A percentile compares a stretch with the other conserved stretches of the same genome.
phyloP scores from a whole-genome alignment of 1,140 invertebrate species.

The Drosophila pectinifera region DNA sequence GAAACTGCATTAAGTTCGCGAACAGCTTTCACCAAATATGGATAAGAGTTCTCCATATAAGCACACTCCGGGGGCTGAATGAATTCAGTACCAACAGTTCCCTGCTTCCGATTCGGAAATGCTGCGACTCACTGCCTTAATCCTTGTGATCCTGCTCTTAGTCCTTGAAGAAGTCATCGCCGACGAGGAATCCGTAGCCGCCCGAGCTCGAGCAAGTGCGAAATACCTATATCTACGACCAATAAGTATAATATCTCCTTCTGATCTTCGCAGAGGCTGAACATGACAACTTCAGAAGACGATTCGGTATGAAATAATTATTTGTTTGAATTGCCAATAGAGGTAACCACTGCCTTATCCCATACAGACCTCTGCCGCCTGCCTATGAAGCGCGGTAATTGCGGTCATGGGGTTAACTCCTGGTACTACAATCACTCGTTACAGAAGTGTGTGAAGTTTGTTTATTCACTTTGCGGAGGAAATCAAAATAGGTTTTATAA shows the following conservation, averaged over 20 bases:
- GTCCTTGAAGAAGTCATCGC: not conserved
- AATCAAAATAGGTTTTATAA: slow-evolving; percentile 11
- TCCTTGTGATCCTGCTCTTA: not conserved
- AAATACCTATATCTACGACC: too few species aligned
- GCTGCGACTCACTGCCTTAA: not conserved
- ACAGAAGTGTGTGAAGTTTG: not conserved
- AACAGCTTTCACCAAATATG: not conserved
- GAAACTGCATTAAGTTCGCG: too few species aligned
- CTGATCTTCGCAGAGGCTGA: not conserved
- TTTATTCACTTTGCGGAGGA: not conserved
- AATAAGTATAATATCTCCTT: not conserved
- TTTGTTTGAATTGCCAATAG: not conserved
- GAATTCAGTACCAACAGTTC: slow-evolving; percentile 1
- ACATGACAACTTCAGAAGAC: accelerated
- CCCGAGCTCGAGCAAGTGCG: too few species aligned
- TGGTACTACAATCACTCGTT: not conserved
- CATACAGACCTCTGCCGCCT: not conserved
- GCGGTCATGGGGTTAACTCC: not conserved
- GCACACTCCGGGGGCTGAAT: not conserved
- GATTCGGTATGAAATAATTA: not conserved
- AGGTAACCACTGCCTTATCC: not conserved
- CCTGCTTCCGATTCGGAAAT: not conserved
- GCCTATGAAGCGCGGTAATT: not conserved
- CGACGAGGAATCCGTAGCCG: too few species aligned
- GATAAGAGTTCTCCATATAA: not conserved